Evolutionary conservation across 2,113 vertebrate genomes (phyloP).

Genomic region (Cavia aperea): DNA sequence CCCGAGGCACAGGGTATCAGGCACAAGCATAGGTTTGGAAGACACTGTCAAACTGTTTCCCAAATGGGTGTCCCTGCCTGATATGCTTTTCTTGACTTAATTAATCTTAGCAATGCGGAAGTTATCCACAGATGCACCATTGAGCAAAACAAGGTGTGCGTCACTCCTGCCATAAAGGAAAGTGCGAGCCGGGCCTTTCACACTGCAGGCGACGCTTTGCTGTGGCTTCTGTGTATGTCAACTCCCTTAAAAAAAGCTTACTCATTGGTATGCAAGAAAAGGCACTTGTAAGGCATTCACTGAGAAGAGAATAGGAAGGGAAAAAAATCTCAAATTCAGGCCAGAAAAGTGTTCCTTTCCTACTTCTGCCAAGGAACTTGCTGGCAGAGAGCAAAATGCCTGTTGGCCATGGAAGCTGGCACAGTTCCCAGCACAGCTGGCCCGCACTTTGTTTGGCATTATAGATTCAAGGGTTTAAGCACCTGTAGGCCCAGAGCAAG

Average conservation of each 20-base stretch:
- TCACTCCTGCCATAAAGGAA: neutral
- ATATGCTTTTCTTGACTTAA: neutral
- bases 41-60: neutral
- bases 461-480: slow-evolving; percentile 27
- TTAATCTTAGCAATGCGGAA: slow-evolving; percentile 13
- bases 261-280: slow-evolving; percentile 32
- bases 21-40: neutral
- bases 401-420: slow-evolving; percentile 47
- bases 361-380: slow-evolving; percentile 58
- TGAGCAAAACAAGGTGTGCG: neutral
- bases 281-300: slow-evolving; percentile 40
- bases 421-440: neutral
- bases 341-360: slow-evolving; percentile 36
- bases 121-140: neutral
- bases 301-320: neutral
- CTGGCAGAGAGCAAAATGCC: slow-evolving; percentile 55
- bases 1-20: neutral
- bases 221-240: neutral
- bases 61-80: neutral
- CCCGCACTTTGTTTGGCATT: slow-evolving; percentile 48
- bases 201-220: neutral
- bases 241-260: slow-evolving; percentile 3
- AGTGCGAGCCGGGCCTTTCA: neutral
- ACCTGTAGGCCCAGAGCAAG: neutral
- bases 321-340: slow-evolving; percentile 31